Evolutionary conservation across 2,888 invertebrate genomes (phyloP), one percentile per base, ranked within the genome.

Genomic region (Geophilus truncorum): DNA sequence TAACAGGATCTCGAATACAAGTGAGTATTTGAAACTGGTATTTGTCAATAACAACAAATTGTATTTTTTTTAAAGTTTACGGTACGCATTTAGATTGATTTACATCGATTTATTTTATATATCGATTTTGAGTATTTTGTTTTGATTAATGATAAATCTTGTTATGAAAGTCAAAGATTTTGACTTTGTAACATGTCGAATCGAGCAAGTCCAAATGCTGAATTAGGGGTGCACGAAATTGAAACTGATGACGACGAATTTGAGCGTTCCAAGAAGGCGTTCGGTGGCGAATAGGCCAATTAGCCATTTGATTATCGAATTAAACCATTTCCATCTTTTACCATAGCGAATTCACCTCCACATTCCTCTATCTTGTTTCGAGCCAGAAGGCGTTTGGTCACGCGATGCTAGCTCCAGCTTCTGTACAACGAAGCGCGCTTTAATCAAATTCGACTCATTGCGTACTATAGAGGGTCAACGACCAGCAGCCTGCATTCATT

Each of bases 211-310:
- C 21, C 18, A 57, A 51, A 51, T n/a, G 18, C n/a, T n/a, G n/a
- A n/a, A n/a, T n/a, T n/a, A 23, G 9, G 25, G 62, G n/a, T 7
- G 45, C 5, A n/a, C n/a, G n/a, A 45, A 18, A n/a, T n/a, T 15
- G 45, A 45, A 18, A n/a, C n/a, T n/a, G n/a, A 45, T 45, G 45
- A 45, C 18, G 12, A n/a, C 45, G 45, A 32, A 45, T 12, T 18
- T 25, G 23, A 62, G 62, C 62, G 25, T 62, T 62, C 62, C 62
- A 62, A 25, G 62, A 62, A 62, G 57, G 62, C 62, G 62, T 62
- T 62, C 25, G 57, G 57, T 57, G 57, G 12, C 57, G 57, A 62
- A 25, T 62, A 10, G 45, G 25, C 62, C 62, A 62, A 62, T 62
- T 62, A 62, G 62, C 4, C 15, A 25, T 62, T 62, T 62, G 62